A percentile compares a stretch with the other conserved stretches of the same genome.
phyloP scores from a whole-genome alignment of 2,113 vertebrate species.

The Microcebus jonahi region DNA sequence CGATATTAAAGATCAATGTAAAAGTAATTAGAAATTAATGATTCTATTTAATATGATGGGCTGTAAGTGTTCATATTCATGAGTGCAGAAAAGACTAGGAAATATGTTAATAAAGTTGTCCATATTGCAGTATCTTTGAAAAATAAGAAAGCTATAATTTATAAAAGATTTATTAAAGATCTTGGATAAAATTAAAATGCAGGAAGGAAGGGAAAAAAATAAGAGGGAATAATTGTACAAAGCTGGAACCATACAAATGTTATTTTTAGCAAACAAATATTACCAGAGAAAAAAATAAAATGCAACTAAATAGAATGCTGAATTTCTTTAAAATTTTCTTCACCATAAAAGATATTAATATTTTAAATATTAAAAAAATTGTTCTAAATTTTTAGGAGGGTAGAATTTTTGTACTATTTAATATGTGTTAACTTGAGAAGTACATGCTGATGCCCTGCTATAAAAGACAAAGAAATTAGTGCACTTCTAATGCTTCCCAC shows the following conservation, averaged over 20 bases:
- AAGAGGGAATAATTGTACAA: neutral
- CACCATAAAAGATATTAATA: neutral
- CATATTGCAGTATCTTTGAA: neutral
- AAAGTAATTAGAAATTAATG: conserved; percentile 52
- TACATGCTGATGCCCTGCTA: neutral
- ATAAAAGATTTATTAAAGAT: conserved; percentile 29
- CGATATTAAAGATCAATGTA: conserved; percentile 43
- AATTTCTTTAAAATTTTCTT: neutral
- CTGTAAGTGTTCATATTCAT: conserved; percentile 40
- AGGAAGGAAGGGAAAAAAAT: neutral
- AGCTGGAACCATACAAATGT: neutral
- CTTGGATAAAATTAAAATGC: neutral
- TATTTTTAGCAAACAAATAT: neutral
- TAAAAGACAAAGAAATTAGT: conserved; percentile 2
- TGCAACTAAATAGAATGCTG: neutral
- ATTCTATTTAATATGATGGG: neutral
- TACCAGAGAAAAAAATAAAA: neutral
- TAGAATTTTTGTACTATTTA: neutral
- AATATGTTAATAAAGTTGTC: neutral
- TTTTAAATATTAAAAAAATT: conserved; percentile 19
- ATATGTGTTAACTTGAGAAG: neutral
- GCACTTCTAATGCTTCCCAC: neutral
- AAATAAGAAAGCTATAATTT: neutral
- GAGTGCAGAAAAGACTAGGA: neutral
- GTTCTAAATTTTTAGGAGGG: neutral